Percentiles rank a stretch among this genome's conserved stretches.
Evolutionary conservation across 1,140 invertebrate species (phyloP).

Genomic region (Zaprionus lachaisei): DNA sequence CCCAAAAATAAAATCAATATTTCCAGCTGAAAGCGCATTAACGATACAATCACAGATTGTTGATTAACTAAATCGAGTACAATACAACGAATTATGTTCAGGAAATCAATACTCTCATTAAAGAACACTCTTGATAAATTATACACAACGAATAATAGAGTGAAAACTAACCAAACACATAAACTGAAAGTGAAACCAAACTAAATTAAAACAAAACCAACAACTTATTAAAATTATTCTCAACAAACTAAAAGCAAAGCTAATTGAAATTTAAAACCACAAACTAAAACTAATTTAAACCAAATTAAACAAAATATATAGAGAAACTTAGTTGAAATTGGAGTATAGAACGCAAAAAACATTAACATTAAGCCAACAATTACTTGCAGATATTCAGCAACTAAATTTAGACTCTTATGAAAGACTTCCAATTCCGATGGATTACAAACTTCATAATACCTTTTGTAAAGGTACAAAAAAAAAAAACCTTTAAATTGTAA

Average conservation of each 20-base stretch:
- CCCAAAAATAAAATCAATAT: not conserved
- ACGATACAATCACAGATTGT: not conserved
- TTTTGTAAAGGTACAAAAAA: not conserved
- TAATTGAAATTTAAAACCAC: no score
- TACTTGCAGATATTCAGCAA: not conserved
- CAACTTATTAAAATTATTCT: no score
- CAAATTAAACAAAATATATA: no score
- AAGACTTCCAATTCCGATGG: not conserved
- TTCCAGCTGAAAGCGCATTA: not conserved
- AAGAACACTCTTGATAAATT: not conserved
- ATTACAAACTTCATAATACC: not conserved
- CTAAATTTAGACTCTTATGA: not conserved
- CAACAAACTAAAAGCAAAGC: no score
- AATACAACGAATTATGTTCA: not conserved
- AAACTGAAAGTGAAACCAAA: not conserved
- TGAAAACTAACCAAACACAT: not conserved
- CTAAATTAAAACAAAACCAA: not conserved
- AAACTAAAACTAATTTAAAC: no score
- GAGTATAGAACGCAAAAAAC: no score
- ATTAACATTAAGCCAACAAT: no score
- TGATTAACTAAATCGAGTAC: not conserved
- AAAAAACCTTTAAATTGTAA: not conserved
- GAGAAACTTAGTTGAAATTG: no score
- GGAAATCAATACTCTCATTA: not conserved
- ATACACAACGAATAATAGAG: not conserved